Evolutionary conservation across 2,888 invertebrate genomes (phyloP).

Genomic region (Apodemia hepburni): DNA sequence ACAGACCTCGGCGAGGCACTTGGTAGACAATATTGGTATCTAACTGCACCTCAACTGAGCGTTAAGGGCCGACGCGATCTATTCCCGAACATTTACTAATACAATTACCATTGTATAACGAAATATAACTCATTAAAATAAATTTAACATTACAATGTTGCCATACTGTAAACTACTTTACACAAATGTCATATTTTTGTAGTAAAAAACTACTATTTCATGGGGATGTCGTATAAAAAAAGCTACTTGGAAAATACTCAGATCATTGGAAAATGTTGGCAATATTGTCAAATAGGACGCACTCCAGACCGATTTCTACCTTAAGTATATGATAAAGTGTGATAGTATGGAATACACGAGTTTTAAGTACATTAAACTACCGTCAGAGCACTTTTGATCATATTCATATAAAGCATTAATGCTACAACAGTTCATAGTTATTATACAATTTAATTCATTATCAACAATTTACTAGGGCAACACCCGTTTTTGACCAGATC

Average conservation of each 20-base stretch:
- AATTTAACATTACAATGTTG: conserved; percentile 4
- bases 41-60: conserved; percentile 6
- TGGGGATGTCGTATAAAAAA: conserved; percentile 12
- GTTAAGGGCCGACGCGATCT: background rate
- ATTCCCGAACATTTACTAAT: background rate
- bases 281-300: conserved; percentile 15
- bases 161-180: background rate
- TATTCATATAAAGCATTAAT: conserved; percentile 43
- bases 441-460: conserved; percentile 46
- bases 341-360: conserved; percentile 48
- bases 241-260: conserved; percentile 14
- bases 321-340: conserved; percentile 16
- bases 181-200: background rate
- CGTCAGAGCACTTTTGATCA: conserved; percentile 56
- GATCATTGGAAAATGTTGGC: conserved; percentile 9
- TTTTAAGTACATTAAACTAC: conserved; percentile 68
- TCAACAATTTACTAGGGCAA: conserved; percentile 47
- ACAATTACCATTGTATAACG: background rate
- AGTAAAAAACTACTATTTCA: conserved; percentile 12
- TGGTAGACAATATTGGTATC: conserved; percentile 39
- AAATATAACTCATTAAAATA: background rate
- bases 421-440: conserved; percentile 33
- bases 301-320: conserved; percentile 12
- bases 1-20: conserved; percentile 64
- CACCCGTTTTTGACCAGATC: conserved; percentile 30